These are phyloP conservation scores for Vannuccia rotundouncinata DNA, from an alignment of 2,888 invertebrate genomes.

Conservation along the genomic window DNA sequence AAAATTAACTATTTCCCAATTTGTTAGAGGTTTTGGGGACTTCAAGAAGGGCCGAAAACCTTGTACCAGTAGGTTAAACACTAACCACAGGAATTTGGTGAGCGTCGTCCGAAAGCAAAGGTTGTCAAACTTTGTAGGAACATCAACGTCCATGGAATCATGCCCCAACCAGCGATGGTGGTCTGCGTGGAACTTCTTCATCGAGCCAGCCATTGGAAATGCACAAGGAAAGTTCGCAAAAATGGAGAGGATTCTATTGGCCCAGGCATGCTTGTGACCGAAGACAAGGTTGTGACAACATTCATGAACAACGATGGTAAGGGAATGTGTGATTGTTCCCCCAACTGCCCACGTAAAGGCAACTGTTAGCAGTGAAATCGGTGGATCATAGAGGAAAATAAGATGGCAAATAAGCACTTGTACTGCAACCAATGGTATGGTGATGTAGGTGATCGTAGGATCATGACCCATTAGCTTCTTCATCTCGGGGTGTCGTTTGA, in stretches of 20 bases:
- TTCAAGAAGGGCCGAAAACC: slow-evolving; percentile 53
- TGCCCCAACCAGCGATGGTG: slow-evolving; percentile 53
- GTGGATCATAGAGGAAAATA: slow-evolving; percentile 45
- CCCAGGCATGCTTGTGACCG: slow-evolving; percentile 49
- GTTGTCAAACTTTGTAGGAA: slow-evolving; percentile 53
- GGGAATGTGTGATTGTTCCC: slow-evolving; percentile 53
- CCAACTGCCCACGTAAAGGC: slow-evolving; percentile 47
- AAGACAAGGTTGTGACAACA: slow-evolving; percentile 56
- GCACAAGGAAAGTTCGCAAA: slow-evolving; percentile 53
- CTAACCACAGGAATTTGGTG: slow-evolving; percentile 53
- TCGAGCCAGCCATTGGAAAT: slow-evolving; percentile 54
- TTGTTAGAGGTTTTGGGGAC: slow-evolving; percentile 50
- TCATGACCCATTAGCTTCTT: slow-evolving; percentile 56
- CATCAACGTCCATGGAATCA: slow-evolving; percentile 53
- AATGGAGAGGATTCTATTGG: slow-evolving; percentile 51
- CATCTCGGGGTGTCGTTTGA: slow-evolving; percentile 59
- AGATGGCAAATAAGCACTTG: slow-evolving; percentile 47
- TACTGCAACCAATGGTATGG: slow-evolving; percentile 45
- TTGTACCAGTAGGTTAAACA: slow-evolving; percentile 52
- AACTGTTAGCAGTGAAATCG: slow-evolving; percentile 43
- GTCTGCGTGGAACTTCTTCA: slow-evolving; percentile 55
- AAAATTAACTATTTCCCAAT: slow-evolving; percentile 50
- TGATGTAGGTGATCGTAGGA: slow-evolving; percentile 47
- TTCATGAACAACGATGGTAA: slow-evolving; percentile 55
- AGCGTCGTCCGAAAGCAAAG: slow-evolving; percentile 50